A percentile compares a stretch with the other conserved stretches of the same genome.
Evolutionary conservation across 1,140 invertebrate species (phyloP).

Genomic region (Stegodyphus dumicola): DNA sequence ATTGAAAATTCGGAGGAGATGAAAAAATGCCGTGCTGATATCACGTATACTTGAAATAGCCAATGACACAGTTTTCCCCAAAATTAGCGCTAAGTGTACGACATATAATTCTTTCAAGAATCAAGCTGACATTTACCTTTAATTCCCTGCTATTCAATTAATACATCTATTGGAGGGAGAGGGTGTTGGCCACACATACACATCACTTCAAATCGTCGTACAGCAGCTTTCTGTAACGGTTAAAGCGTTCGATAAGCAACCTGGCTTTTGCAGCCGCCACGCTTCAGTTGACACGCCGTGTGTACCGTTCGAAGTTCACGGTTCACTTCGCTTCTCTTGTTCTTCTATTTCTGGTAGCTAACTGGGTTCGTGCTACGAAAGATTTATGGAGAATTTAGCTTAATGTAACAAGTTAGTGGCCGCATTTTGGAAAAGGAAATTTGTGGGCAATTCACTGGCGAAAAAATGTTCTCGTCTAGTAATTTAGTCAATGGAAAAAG

Average conservation of each 20-base stretch:
- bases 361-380: constrained; percentile 9
- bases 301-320: constrained; percentile 14
- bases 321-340: not conserved
- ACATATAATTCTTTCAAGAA: not conserved
- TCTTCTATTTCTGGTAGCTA: not conserved
- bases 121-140: constrained; percentile 12
- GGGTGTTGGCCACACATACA: too few species aligned
- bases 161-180: not conserved
- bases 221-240: not conserved
- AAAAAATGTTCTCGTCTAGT: too few species aligned
- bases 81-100: too few species aligned
- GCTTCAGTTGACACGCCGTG: constrained; percentile 11
- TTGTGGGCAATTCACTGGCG: too few species aligned
- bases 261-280: constrained; percentile 11
- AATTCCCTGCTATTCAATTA: constrained; percentile 27
- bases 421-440: too few species aligned
- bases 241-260: constrained; percentile 22
- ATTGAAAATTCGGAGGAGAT: too few species aligned
- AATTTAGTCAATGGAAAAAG: too few species aligned
- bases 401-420: constrained; percentile 35
- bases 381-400: constrained; percentile 28
- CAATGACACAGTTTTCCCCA: too few species aligned
- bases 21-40: too few species aligned
- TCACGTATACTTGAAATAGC: too few species aligned
- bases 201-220: too few species aligned